Percentiles rank a stretch among this genome's conserved stretches.
Conservation (phyloP, 1,140 invertebrate genomes). For the Zaprionus davidi region DNA sequence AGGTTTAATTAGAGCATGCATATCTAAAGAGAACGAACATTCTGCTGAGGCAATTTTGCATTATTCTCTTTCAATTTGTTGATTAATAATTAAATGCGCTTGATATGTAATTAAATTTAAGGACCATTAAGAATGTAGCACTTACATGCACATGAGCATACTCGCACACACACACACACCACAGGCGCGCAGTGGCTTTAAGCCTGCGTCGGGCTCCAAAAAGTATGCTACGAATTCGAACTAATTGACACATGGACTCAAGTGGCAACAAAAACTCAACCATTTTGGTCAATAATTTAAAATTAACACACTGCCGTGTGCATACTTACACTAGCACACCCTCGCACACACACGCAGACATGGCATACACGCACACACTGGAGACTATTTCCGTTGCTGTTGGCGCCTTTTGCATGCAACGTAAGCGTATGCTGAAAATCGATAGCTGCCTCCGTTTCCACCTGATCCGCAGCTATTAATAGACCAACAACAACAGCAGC, state of each 20-base stretch:
- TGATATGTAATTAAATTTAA: conserved; percentile 60
- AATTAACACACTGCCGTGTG: conserved; percentile 46
- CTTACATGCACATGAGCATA: neutral
- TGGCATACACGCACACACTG: neutral
- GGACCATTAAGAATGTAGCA: conserved; percentile 56
- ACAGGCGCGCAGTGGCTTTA: neutral
- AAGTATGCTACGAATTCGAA: conserved; percentile 39
- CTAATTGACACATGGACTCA: conserved; percentile 40
- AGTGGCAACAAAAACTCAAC: conserved; percentile 26
- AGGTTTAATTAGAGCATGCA: neutral
- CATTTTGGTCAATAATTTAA: conserved; percentile 72
- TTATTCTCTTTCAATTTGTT: conserved; percentile 65
- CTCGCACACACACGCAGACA: conserved; percentile 3
- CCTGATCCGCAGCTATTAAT: conserved; percentile 65
- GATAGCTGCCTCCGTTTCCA: conserved; percentile 55
- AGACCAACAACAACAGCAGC: conserved; percentile 36
- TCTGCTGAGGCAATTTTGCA: conserved; percentile 28
- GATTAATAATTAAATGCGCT: conserved; percentile 58
- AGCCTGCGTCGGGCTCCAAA: neutral
- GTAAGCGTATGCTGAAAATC: conserved; percentile 61
- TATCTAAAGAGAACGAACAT: neutral
- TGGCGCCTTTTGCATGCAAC: conserved; percentile 24
- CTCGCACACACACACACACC: conserved; percentile 2
- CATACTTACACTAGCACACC: conserved; percentile 19
- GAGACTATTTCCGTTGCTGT: conserved; percentile 62